Evolutionary conservation across 2,113 vertebrate genomes (phyloP).

Genomic region (Anthoscopus minutus): DNA sequence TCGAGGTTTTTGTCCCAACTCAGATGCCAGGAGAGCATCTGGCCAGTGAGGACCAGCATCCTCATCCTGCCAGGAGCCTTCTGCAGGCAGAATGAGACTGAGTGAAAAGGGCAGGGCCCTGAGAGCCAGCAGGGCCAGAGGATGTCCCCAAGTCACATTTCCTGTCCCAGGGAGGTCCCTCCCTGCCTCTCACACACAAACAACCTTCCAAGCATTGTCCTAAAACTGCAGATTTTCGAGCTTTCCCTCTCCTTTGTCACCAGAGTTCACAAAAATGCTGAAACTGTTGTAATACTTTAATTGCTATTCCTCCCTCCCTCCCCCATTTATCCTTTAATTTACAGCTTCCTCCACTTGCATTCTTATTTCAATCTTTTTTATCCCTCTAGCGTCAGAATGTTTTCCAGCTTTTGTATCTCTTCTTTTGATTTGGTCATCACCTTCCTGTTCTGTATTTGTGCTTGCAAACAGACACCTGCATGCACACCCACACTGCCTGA

Average conservation of each 20-base stretch:
- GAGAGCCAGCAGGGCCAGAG: neutral
- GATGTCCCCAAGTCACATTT: neutral
- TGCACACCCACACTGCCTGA: neutral
- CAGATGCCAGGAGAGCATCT: neutral
- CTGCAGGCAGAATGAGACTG: neutral
- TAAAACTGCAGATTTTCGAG: neutral
- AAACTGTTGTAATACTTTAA: neutral
- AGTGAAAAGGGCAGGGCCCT: neutral
- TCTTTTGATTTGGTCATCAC: conserved; percentile 1
- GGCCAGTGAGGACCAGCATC: neutral
- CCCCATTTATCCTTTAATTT: neutral
- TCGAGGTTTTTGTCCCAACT: neutral
- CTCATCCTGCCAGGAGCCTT: neutral
- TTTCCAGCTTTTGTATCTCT: neutral
- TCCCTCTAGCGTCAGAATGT: neutral
- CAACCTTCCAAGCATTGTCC: neutral
- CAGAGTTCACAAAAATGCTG: neutral
- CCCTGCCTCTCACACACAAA: neutral
- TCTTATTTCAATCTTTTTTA: conserved; percentile 12
- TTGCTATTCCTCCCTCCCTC: neutral
- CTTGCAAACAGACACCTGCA: neutral
- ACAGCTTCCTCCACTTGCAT: neutral
- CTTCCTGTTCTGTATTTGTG: conserved; percentile 31
- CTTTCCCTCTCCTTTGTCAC: neutral
- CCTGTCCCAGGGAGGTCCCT: neutral